Percentiles rank a stretch among this genome's conserved stretches.
These are phyloP conservation scores for Pedicia rivosa DNA, from an alignment of 2,888 invertebrate genomes.

Conservation along the genomic window DNA sequence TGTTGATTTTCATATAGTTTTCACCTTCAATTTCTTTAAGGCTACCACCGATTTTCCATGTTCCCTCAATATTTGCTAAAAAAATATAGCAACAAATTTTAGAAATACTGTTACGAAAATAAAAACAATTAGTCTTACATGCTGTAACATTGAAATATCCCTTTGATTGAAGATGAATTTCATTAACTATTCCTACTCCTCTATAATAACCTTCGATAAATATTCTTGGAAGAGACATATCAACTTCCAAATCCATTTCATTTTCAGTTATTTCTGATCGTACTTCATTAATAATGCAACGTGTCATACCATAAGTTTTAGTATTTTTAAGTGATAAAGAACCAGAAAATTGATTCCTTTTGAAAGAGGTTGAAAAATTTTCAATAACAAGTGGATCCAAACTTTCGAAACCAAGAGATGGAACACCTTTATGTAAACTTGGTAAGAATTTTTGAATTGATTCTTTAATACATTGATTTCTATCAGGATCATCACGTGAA, in stretches of 20 bases:
- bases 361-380: slow-evolving; percentile 21
- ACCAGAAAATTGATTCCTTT: slow-evolving; percentile 21
- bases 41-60: slow-evolving; percentile 39
- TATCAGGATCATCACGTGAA: slow-evolving; percentile 36
- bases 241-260: slow-evolving; percentile 39
- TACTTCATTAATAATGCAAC: slow-evolving; percentile 37
- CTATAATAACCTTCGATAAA: slow-evolving; percentile 40
- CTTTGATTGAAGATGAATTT: slow-evolving; percentile 40
- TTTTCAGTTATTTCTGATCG: slow-evolving; percentile 39
- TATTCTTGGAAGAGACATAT: slow-evolving; percentile 37
- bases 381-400: slow-evolving; percentile 25
- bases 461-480: slow-evolving; percentile 40
- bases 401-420: slow-evolving; percentile 23
- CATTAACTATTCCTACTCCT: slow-evolving; percentile 43
- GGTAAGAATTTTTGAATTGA: slow-evolving; percentile 35
- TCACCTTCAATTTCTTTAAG: slow-evolving; percentile 37
- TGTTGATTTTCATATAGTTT: slow-evolving; percentile 38
- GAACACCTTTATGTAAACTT: slow-evolving; percentile 26
- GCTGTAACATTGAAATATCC: slow-evolving; percentile 41
- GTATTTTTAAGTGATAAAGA: slow-evolving; percentile 33
- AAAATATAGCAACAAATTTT: slow-evolving; percentile 10
- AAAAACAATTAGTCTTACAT: too few relatives aligned
- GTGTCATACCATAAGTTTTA: slow-evolving; percentile 37
- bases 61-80: slow-evolving; percentile 39
- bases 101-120: slow-evolving; percentile 4